Evolutionary conservation across 2,113 vertebrate species (phyloP).

Genomic region (Butorides virescens): DNA sequence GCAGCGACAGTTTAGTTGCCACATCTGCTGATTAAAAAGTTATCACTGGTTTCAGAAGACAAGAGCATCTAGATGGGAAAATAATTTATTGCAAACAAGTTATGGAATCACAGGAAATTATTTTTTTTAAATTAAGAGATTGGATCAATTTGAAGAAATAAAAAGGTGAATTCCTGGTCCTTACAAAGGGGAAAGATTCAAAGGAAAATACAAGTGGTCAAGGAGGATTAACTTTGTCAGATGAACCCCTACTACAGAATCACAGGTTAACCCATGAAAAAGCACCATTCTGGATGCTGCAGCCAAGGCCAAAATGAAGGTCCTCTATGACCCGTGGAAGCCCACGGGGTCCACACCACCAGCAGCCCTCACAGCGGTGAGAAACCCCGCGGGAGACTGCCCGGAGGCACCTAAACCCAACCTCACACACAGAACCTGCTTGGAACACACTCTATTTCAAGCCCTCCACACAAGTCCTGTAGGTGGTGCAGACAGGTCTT

Average conservation of each 20-base stretch:
- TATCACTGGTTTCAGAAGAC: background rate
- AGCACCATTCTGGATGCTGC: background rate
- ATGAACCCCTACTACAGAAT: background rate
- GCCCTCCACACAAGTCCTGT: background rate
- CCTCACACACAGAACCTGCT: background rate
- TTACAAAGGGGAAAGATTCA: background rate
- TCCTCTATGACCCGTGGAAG: background rate
- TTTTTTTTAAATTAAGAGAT: background rate
- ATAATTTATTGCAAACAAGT: background rate
- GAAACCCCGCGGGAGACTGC: background rate
- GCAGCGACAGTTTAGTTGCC: background rate
- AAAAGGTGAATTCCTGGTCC: background rate
- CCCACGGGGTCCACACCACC: background rate
- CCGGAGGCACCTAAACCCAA: background rate
- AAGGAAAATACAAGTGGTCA: background rate
- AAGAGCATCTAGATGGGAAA: background rate
- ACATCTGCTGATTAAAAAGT: background rate
- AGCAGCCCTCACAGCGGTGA: accelerated
- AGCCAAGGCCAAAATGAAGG: background rate
- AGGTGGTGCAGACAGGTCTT: background rate
- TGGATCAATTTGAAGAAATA: background rate
- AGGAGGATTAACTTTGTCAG: background rate
- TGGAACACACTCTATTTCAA: background rate
- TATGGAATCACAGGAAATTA: accelerated
- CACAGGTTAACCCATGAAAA: background rate